phyloP scores from a whole-genome alignment of 2,797 vertebrate genomes.

The Typhlichthys eigenmanni region DNA sequence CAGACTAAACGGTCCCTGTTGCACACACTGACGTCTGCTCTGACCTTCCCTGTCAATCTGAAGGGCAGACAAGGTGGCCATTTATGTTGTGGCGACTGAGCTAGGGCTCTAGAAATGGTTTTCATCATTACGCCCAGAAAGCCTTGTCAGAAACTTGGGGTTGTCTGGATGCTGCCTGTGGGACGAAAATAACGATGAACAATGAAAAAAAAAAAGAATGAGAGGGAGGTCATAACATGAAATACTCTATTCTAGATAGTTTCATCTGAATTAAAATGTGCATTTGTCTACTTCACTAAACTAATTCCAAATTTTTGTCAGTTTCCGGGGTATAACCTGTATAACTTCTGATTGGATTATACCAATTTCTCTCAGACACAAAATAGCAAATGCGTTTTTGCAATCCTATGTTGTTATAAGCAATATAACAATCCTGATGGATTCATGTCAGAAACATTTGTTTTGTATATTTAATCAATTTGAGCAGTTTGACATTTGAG shows the following conservation, averaged over 20 bases:
- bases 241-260: not conserved
- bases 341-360: constrained; percentile 13
- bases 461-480: constrained; percentile 50
- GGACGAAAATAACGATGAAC: constrained; percentile 51
- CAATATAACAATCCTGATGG: constrained; percentile 52
- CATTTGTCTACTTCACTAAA: no score
- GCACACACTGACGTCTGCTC: constrained; percentile 56
- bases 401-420: constrained; percentile 44
- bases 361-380: not conserved
- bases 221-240: not conserved
- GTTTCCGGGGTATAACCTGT: not conserved
- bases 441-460: constrained; percentile 43
- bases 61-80: constrained; percentile 63
- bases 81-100: constrained; percentile 49
- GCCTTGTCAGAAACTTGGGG: constrained; percentile 37
- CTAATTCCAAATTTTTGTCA: no score
- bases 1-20: constrained; percentile 63
- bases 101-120: constrained; percentile 43
- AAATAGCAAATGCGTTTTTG: constrained; percentile 24
- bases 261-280: no score
- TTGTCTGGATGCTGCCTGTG: constrained; percentile 40
- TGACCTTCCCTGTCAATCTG: constrained; percentile 73
- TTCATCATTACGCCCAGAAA: constrained; percentile 50
- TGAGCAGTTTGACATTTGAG: constrained; percentile 37
- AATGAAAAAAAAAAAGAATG: constrained; percentile 32